Base-by-base conservation (phyloP, 2,888 invertebrate species). In the Caenorhabditis uteleia region DNA sequence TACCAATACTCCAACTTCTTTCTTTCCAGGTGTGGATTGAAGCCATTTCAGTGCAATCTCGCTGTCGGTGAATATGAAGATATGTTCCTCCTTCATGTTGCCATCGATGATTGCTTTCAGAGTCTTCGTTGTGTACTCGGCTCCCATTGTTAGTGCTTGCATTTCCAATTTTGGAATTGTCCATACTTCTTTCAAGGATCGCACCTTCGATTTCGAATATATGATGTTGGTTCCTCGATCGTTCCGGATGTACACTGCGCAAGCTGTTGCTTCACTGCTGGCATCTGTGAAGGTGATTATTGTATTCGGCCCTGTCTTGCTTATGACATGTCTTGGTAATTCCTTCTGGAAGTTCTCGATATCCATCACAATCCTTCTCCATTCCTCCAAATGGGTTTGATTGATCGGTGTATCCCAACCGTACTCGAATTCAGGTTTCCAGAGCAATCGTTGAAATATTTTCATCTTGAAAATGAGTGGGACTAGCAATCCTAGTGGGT, bases 401-500 rank as follows among this genome's bases (percentile, higher is more conserved):
- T 10, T 31, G 25, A 38, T 27, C 12, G 26, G 25, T 18, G 48
- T 48, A 36, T 48, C 48, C 48, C 48, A 48, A 10, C 26, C 18
- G n/a, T n/a, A n/a, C n/a, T n/a, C n/a, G n/a, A n/a, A n/a, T n/a
- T n/a, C 47, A n/a, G n/a, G n/a, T n/a, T n/a, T n/a, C 80, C 80
- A 82, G 14, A 78, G 49, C 23, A 73, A 48, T 57, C 81, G 80
- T 1, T 79, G 27, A 7, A 82, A 38, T 1, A 80, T 56, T 34
- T 79, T 80, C 3, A 60, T 75, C 23, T 65, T 50, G 0, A 83
- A 48, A 2, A 59, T n/a, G 14, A 70, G 54, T 2, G 74, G 76
- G 14, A 66, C 48, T 2, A 79, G 14, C 38, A 79, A 70, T 39
- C 82, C 83, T 12, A 80, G 46, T 0, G 83, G 81, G 53, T 83